Evolutionary conservation across 2,797 vertebrate species (phyloP), one percentile per base, ranked within the genome.

Genomic region (Platalea minor): DNA sequence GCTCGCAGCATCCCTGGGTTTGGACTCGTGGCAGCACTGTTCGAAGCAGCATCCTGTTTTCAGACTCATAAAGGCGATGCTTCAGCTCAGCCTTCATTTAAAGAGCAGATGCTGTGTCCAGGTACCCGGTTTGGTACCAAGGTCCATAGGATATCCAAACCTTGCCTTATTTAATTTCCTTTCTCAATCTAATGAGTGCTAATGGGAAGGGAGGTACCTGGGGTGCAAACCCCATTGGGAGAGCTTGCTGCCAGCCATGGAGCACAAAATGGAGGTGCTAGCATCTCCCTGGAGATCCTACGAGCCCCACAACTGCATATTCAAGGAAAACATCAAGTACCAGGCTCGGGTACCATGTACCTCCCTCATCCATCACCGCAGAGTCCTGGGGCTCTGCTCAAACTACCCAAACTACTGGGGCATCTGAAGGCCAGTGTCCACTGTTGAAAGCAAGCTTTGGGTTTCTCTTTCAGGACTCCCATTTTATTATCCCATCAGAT

Each of bases 321-420:
- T 51, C 28, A 85, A 82, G 57, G 37, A 75, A 70, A 88, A 85
- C 19, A 11, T 35, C 9, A 33, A 35, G 35, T 26, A 21, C 51
- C 0, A 3, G 29, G 18, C 35, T 80, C 1, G 0, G 39, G 45
- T 53, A 65, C 33, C 46, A 39, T 0, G 0, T 13, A 18, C 5
- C 0, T n/a, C 24, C 51, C 51, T n/a, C n/a, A 45, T 23, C 59
- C 46, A 39, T 25, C 41, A 18, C 53, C 0, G 0, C 41, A 33
- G 29, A 84, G 35, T 46, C 28, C 67, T 21, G 53, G 41, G 33
- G 23, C n/a, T 37, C 61, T 61, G 31, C 5, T 23, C 33, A 56
- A 37, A 23, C 31, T 70, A 48, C 25, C 29, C 9, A 33, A 4
- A 39, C 29, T 41, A 10, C 35, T 25, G 19, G 41, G 5, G 19